phyloP scores from a whole-genome alignment of 1,140 invertebrate genomes.

The Triops cancriformis region DNA sequence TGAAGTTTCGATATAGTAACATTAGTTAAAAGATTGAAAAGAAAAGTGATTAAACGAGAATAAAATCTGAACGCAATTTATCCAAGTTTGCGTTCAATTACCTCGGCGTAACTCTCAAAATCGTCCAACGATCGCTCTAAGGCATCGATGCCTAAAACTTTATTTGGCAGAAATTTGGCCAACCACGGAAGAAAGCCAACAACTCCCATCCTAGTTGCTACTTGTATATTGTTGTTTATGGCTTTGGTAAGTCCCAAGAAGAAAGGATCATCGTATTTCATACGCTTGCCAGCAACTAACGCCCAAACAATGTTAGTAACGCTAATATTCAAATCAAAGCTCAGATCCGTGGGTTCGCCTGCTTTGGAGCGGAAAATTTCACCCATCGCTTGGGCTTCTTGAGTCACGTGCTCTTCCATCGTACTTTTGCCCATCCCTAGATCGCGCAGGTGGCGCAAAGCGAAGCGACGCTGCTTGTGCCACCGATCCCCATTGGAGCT shows the following conservation, averaged over 20 bases:
- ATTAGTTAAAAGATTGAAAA: no score
- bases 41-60: no score
- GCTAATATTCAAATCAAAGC: constrained; percentile 1
- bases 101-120: constrained; percentile 45
- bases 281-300: constrained; percentile 52
- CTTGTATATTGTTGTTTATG: constrained; percentile 12
- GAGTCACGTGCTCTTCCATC: neutral
- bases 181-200: constrained; percentile 14
- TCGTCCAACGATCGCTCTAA: constrained; percentile 44
- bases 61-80: no score
- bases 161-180: constrained; percentile 15
- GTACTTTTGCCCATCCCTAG: constrained; percentile 25
- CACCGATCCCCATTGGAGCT: constrained; percentile 26
- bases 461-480: constrained; percentile 31
- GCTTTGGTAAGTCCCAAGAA: constrained; percentile 23
- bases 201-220: neutral
- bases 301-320: constrained; percentile 57
- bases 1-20: no score
- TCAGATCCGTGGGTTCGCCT: constrained; percentile 16
- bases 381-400: constrained; percentile 12
- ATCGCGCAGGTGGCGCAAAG: constrained; percentile 29
- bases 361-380: neutral
- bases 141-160: constrained; percentile 44
- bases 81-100: constrained; percentile 54
- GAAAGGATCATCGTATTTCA: constrained; percentile 37